These are phyloP conservation scores for Limosa lapponica DNA, from an alignment of 2,797 vertebrate species.

Conservation along the genomic window DNA sequence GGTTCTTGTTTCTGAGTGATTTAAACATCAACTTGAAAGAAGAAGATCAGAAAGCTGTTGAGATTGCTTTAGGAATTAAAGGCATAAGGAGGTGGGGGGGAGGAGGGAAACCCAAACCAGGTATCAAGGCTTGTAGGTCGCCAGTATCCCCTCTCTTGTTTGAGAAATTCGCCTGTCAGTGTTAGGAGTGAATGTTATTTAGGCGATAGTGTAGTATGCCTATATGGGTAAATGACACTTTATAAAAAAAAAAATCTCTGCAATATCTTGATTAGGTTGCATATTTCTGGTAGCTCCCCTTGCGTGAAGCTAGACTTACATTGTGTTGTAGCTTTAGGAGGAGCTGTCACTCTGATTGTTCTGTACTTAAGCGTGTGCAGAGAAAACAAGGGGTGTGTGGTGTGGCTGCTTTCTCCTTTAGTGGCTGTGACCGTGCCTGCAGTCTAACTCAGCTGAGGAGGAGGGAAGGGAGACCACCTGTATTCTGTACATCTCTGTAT, in stretches of 20 bases:
- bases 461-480: not conserved
- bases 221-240: not conserved
- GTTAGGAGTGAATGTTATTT: not conserved
- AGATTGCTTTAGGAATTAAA: not conserved
- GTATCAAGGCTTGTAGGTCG: not conserved
- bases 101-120: accelerated
- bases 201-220: not conserved
- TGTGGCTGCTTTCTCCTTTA: not conserved
- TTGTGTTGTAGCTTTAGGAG: not conserved
- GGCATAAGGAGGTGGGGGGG: not conserved
- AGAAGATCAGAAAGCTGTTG: not conserved
- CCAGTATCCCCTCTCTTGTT: not conserved
- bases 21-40: not conserved
- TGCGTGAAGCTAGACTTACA: not conserved
- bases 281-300: not conserved
- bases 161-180: not conserved
- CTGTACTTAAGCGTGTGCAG: accelerated
- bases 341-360: not conserved
- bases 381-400: accelerated
- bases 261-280: not conserved
- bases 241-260: not conserved
- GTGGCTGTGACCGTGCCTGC: accelerated
- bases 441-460: not conserved
- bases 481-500: not conserved
- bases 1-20: not conserved